These are phyloP conservation scores for Phengaris alcon DNA, from an alignment of 2,888 invertebrate species.

Conservation along the genomic window DNA sequence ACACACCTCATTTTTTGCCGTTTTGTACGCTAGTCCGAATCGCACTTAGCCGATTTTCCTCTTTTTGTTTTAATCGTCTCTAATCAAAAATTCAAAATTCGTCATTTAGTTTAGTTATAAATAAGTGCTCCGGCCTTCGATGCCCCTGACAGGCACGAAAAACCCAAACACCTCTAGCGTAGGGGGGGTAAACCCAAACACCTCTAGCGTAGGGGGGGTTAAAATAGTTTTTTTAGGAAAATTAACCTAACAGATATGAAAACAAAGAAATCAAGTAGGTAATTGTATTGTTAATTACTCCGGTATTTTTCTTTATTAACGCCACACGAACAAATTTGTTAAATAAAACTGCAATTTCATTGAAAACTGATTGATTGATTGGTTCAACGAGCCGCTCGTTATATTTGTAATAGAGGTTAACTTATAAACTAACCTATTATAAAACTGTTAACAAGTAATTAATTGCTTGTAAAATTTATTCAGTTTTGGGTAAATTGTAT, in stretches of 20 bases:
- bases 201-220: no score
- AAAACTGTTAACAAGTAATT: background rate
- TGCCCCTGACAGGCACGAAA: no score
- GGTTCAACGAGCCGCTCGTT: background rate
- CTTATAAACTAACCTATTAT: background rate
- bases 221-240: no score
- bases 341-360: background rate
- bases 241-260: background rate
- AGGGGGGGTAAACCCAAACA: no score
- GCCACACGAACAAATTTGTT: background rate
- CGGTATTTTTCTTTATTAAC: background rate
- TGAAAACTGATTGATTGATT: conserved; percentile 5
- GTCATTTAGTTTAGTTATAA: no score
- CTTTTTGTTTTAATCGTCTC: no score
- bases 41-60: no score
- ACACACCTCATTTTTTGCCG: no score
- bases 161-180: no score
- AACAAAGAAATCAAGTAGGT: background rate
- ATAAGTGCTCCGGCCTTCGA: no score
- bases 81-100: no score
- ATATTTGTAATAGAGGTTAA: conserved; percentile 9
- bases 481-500: background rate
- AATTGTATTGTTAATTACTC: background rate
- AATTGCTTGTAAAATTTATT: background rate
- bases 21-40: no score